phyloP scores from a whole-genome alignment of 2,888 invertebrate species.

The Tetropium fuscum region DNA sequence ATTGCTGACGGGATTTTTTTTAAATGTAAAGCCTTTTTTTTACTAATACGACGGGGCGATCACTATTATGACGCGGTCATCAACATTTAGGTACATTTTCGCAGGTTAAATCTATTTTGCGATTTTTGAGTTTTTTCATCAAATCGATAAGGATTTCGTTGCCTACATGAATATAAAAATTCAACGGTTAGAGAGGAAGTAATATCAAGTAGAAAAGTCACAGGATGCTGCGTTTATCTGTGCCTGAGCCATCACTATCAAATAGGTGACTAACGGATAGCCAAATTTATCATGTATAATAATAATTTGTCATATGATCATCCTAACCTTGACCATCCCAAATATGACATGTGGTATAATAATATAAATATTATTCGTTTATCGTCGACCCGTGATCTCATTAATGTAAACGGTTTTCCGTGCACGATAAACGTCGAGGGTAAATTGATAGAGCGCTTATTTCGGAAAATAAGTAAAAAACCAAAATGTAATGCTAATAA shows the following conservation, averaged over 20 bases:
- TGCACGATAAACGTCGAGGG: neutral
- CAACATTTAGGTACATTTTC: too few relatives aligned
- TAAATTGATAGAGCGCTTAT: neutral
- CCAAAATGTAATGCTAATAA: neutral
- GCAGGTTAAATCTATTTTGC: too few relatives aligned
- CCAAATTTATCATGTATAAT: conserved; percentile 1
- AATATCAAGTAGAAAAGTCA: neutral
- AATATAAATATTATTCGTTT: neutral
- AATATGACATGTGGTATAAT: conserved; percentile 9
- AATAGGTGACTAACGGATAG: neutral
- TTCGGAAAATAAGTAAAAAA: neutral
- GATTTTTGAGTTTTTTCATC: too few relatives aligned
- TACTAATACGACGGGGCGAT: too few relatives aligned
- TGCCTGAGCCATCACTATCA: neutral
- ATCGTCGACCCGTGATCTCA: neutral
- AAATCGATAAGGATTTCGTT: neutral
- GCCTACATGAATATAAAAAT: neutral
- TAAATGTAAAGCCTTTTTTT: too few relatives aligned
- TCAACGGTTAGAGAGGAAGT: neutral
- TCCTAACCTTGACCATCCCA: conserved; percentile 9
- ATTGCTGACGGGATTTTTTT: too few relatives aligned
- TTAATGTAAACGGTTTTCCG: neutral
- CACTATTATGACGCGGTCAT: too few relatives aligned
- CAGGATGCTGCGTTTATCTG: neutral
- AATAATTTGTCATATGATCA: neutral